Evolutionary conservation across 1,140 invertebrate genomes (phyloP), one percentile per base, ranked within the genome.

Genomic region (Zaprionus inermis): DNA sequence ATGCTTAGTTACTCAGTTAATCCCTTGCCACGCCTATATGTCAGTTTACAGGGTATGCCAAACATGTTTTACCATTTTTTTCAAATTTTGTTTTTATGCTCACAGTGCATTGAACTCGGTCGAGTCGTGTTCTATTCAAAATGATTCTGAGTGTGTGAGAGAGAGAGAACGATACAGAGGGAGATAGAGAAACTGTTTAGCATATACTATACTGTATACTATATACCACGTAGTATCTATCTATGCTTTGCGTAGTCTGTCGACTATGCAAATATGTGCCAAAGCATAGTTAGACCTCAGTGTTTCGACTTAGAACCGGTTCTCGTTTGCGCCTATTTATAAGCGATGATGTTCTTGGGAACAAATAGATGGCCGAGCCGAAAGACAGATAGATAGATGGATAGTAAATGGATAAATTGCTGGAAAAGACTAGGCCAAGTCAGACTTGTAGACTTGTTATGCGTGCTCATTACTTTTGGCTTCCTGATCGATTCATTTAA

Each of bases 251-350:
- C 57, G 18, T 60, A 67, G 65, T 49, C 70, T 34, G 74, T 72
- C 60, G 52, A 46, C 70, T 81, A 85, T 84, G 78, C 81, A 84
- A 84, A 85, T 84, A 85, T 77, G 65, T 74, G 76, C 72, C 72
- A 69, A 78, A 68, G 22, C 34, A 82, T 79, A 61, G 44, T 22
- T 44, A 44, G 18, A 22, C 44, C 18, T 9, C 44, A 49, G 16
- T 20, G 61, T 51, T 64, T 54, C 61, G 56, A 24, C 58, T 63
- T 22, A 66, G 30, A 74, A 63, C 77, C 60, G 60, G 72, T 76
- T 75, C 49, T 28, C 16, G 16, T 16, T 30, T 38, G 11, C 14
- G 32, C 14, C 63, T 78, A 74, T 84, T 71, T 75, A 77, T 81
- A 78, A 44, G 58, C 57, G 73, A 78, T 84, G 78, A 85, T 84